Base-by-base conservation (phyloP, 2,888 invertebrate genomes). In the Chrysomela aeneicollis region DNA sequence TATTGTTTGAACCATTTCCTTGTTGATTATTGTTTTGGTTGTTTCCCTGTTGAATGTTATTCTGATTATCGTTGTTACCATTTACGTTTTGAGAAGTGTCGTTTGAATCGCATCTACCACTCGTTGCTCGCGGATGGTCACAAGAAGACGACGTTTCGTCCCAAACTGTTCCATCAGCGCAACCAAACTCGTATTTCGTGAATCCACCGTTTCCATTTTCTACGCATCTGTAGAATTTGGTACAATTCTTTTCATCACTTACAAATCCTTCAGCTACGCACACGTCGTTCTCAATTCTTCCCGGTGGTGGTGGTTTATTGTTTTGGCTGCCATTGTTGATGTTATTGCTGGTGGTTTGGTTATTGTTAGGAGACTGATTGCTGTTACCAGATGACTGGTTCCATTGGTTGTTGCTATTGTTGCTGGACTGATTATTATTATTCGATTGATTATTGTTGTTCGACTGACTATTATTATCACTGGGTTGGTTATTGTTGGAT, bases 81-180 rank as follows among this genome's bases (percentile, higher is more conserved):
- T 42, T n/a, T n/a, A n/a, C n/a, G n/a, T n/a, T 42, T 15, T 42
- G 42, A 26, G 21, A 12, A 53, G 19, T 26, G 4, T 19, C 42
- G 15, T 42, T 42, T 4, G 42, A 42, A 42, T 1, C 15, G 15
- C 42, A 42, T 42, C 42, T 42, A 15, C 87, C 73, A 58, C 52
- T 63, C 35, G 86, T 87, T 59, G 86, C 86, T 84, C 87, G 87
- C 32, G 87, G 86, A 79, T 92, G 87, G 79, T 93, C 92, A 80
- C 93, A 93, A 54, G 88, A 86, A 76, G 87, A 84, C 60, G 88
- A 82, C 60, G 85, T 82, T 61, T 87, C 85, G 81, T 92, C 91
- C 92, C 92, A 93, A 26, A 90, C 88, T 9, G 92, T 93, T 52
- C 92, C 92, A 62, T 89, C 87, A 1, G 88, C 89, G 79, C 93